Percentiles rank a stretch among this genome's conserved stretches.
Conservation (phyloP, 2,888 invertebrate genomes). For the Scaeva pyrastri region DNA sequence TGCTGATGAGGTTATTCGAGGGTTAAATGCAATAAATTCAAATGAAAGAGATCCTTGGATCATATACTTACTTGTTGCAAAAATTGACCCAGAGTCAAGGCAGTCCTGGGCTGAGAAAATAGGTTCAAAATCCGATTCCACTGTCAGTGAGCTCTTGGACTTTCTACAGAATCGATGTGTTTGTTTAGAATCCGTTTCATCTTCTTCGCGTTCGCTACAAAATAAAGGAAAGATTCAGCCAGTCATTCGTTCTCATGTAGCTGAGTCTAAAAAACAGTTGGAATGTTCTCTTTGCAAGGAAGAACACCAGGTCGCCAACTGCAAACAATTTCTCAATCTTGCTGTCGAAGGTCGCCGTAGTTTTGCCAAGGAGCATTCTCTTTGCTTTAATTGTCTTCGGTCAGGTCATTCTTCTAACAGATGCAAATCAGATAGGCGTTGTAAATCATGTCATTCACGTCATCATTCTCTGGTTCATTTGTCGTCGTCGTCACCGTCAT, state of each 20-base stretch:
- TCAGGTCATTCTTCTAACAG: conserved; percentile 10
- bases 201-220: background rate
- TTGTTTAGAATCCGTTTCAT: conserved; percentile 37
- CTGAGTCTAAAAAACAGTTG: conserved; percentile 1
- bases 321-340: conserved; percentile 11
- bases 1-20: conserved; percentile 25
- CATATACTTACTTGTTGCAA: background rate
- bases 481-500: background rate
- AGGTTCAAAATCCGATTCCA: background rate
- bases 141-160: conserved; percentile 19
- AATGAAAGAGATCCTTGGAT: conserved; percentile 8
- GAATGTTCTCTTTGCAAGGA: conserved; percentile 39
- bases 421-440: conserved; percentile 1
- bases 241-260: conserved; percentile 40
- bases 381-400: conserved; percentile 29
- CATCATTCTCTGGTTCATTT: conserved; percentile 24
- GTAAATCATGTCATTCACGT: conserved; percentile 1
- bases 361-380: conserved; percentile 13
- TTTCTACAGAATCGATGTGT: conserved; percentile 52
- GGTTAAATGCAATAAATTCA: background rate
- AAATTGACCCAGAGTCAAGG: conserved; percentile 4
- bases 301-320: conserved; percentile 19
- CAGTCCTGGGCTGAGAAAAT: background rate
- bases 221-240: conserved; percentile 1
- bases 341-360: background rate